Conservation (phyloP, 2,888 invertebrate species). For the Colostygia pectinataria region DNA sequence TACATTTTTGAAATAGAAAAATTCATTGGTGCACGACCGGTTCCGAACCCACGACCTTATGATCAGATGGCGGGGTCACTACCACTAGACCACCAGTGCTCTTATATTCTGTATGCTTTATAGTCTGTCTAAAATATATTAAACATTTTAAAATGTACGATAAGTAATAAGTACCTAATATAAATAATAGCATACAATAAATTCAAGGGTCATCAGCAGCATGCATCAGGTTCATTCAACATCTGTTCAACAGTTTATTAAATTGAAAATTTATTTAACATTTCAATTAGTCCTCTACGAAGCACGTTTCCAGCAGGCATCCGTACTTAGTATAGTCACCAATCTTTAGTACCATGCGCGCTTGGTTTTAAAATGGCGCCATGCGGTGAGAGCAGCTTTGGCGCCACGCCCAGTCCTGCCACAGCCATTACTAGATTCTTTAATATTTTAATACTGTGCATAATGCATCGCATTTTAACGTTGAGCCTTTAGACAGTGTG, state of each 20-base stretch:
- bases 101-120: too few species aligned
- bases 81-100: too few species aligned
- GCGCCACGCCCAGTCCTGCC: slow-evolving; percentile 52
- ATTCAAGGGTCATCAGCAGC: too few species aligned
- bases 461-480: slow-evolving; percentile 62
- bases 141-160: too few species aligned
- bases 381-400: slow-evolving; percentile 53
- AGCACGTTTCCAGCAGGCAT: slow-evolving; percentile 7
- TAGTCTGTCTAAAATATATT: too few species aligned
- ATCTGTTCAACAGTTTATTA: not conserved
- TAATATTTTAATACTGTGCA: slow-evolving; percentile 72
- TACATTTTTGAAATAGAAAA: too few species aligned
- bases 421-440: slow-evolving; percentile 59
- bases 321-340: slow-evolving; percentile 1
- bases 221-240: too few species aligned
- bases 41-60: too few species aligned
- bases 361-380: slow-evolving; percentile 50
- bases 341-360: slow-evolving; percentile 42
- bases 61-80: too few species aligned
- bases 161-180: too few species aligned
- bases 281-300: slow-evolving; percentile 4
- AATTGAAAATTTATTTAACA: not conserved
- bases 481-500: slow-evolving; percentile 47
- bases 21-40: too few species aligned
- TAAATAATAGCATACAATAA: too few species aligned